Conservation (phyloP, 2,797 vertebrate genomes). For the Rachycentron canadum region DNA sequence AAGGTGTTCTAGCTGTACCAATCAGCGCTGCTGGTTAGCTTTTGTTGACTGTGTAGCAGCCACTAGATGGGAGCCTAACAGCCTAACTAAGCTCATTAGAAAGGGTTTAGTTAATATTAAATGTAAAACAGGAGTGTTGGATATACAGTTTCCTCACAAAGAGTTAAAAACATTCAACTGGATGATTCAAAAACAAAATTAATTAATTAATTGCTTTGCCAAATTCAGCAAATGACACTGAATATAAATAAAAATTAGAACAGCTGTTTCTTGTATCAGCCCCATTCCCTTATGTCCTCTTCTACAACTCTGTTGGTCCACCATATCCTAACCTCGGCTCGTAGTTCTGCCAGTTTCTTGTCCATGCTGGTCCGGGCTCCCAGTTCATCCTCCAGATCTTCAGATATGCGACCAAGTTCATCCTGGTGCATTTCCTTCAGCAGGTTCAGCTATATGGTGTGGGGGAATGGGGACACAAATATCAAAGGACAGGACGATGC, state of each 20-base stretch:
- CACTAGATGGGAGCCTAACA: not conserved
- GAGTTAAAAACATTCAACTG: too few species aligned
- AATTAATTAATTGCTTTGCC: not conserved
- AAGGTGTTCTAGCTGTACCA: not conserved
- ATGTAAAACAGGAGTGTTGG: not conserved
- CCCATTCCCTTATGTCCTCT: not conserved
- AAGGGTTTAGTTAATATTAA: not conserved
- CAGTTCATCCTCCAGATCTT: slow-evolving; percentile 96
- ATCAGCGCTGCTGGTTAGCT: not conserved
- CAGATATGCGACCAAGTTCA: slow-evolving; percentile 94
- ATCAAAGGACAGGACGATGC: not conserved
- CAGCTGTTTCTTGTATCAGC: too few species aligned
- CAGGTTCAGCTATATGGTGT: slow-evolving; percentile 88
- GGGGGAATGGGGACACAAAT: not conserved
- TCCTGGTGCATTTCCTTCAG: slow-evolving; percentile 97
- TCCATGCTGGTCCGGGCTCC: slow-evolving; percentile 96
- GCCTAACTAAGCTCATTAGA: not conserved
- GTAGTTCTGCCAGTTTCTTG: slow-evolving; percentile 95
- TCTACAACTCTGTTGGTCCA: not conserved
- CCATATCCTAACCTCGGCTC: slow-evolving; percentile 88
- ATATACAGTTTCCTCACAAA: not conserved
- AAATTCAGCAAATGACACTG: not conserved
- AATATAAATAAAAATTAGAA: too few species aligned
- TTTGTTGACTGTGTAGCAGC: too few species aligned
- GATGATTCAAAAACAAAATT: not conserved